These are phyloP conservation scores for Ephydatia muelleri DNA, from an alignment of 37 sponge, comb jelly and placozoan species.

Conservation along the genomic window DNA sequence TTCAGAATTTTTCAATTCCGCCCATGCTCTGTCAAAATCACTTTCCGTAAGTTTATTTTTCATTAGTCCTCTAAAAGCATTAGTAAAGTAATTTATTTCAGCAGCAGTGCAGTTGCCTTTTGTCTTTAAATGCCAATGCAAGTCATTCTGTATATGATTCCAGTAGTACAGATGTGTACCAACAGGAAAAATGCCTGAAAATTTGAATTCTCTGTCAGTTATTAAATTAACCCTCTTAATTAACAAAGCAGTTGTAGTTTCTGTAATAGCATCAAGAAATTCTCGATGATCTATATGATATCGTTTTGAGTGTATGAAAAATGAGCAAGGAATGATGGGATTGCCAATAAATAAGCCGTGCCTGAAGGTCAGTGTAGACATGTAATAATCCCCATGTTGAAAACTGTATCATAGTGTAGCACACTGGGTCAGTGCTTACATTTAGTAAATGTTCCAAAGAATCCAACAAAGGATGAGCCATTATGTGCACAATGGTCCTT, in stretches of 20 bases:
- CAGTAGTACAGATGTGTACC: background rate
- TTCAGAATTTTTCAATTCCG: too few species aligned
- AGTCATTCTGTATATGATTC: conserved; percentile 6
- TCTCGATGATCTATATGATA: conserved; percentile 10
- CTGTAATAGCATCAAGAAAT: too few species aligned
- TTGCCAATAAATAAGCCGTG: background rate
- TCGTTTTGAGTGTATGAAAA: conserved; percentile 11
- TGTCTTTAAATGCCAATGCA: conserved; percentile 2
- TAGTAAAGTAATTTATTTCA: background rate
- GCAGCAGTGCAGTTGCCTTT: background rate
- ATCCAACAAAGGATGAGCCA: too few species aligned
- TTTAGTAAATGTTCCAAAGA: too few species aligned
- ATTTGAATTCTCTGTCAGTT: too few species aligned
- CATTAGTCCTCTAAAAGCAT: conserved; percentile 6
- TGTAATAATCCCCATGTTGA: too few species aligned
- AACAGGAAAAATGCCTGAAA: conserved; percentile 8
- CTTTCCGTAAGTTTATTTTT: too few species aligned
- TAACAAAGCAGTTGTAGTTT: conserved; percentile 7
- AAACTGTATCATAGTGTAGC: too few species aligned
- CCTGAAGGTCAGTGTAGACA: too few species aligned
- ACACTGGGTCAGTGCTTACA: too few species aligned
- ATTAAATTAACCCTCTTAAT: background rate
- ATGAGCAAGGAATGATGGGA: conserved; percentile 10
- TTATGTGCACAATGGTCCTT: too few species aligned
- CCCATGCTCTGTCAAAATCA: too few species aligned